Conservation (phyloP, 2,797 vertebrate species). For the Hydrophis major region DNA sequence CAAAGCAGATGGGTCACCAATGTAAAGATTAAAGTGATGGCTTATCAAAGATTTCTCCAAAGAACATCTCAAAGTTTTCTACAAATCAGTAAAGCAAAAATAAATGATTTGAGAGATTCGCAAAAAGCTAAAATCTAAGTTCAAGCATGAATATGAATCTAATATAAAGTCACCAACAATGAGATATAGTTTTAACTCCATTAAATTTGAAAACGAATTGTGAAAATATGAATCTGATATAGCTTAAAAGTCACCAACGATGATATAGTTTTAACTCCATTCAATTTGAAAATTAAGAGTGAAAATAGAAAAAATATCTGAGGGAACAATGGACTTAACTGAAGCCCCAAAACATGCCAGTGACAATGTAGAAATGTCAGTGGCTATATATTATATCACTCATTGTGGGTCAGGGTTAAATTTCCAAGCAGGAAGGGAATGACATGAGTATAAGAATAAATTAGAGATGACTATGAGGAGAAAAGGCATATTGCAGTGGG, state of each 20-base stretch:
- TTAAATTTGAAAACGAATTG: background rate
- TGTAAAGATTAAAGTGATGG: conserved; percentile 41
- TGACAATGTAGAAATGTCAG: background rate
- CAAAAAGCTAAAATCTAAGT: background rate
- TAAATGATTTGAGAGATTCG: background rate
- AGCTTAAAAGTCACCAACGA: background rate
- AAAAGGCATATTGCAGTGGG: background rate
- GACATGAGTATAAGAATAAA: background rate
- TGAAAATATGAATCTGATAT: background rate
- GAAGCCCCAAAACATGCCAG: background rate
- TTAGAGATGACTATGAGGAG: background rate
- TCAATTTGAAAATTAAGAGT: background rate
- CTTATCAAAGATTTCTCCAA: conserved; percentile 39
- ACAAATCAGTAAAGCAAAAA: conserved; percentile 6
- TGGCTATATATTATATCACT: background rate
- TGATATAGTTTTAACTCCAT: background rate
- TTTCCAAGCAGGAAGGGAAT: background rate
- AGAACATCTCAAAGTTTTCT: conserved; percentile 33
- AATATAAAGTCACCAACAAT: background rate
- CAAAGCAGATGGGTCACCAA: conserved; percentile 43
- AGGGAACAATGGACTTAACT: background rate
- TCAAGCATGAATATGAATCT: background rate
- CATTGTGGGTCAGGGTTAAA: background rate
- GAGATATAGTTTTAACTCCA: background rate
- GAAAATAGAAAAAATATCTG: background rate